Evolutionary conservation across 2,797 vertebrate genomes (phyloP), one percentile per base, ranked within the genome.

Genomic region (Crenichthys baileyi): DNA sequence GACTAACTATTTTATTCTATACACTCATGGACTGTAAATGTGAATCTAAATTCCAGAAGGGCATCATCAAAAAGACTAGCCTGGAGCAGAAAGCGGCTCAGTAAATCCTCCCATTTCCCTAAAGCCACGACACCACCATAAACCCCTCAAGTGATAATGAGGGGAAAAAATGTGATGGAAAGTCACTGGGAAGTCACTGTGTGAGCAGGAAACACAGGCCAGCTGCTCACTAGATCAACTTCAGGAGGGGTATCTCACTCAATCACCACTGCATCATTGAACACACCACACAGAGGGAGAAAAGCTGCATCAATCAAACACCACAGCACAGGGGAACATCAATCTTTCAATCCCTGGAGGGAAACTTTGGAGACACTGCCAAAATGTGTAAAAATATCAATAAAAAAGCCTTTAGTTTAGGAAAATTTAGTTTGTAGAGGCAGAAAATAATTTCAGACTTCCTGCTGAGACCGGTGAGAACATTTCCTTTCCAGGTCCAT

Each of bases 221-320:
- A 91, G 92, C 82, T 93, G 90, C 89, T 92, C 86, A 85, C 87
- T 81, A 79, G 80, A 92, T 90, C 86, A 79, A 87, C 84, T 93
- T 86, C 86, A 78, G 88, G 86, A 82, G 83, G 88, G 84, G 83
- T 87, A 84, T 90, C 87, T 88, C 88, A 87, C 86, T 90, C 89
- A 84, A 92, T 93, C 84, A 89, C 89, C 83, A n/a, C 76, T 46
- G 85, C 91, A 90, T 87, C 90, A 85, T 82, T 90, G 91, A 89
- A 85, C 90, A 92, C 90, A 87, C 87, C 82, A 79, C 83, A 84
- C 51, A 79, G 83, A 89, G 0, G 50, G 76, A 85, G 86, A 85
- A 79, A 83, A 77, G 85, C 85, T 76, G 84, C 88, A 94, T 94
- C 88, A 89, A 92, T 93, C 91, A 94, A 89, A 92, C 83, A 72